A percentile compares a stretch with the other conserved stretches of the same genome.
These are phyloP conservation scores for Lutraria rhynchaena DNA, from an alignment of 1,140 invertebrate genomes.

Conservation along the genomic window DNA sequence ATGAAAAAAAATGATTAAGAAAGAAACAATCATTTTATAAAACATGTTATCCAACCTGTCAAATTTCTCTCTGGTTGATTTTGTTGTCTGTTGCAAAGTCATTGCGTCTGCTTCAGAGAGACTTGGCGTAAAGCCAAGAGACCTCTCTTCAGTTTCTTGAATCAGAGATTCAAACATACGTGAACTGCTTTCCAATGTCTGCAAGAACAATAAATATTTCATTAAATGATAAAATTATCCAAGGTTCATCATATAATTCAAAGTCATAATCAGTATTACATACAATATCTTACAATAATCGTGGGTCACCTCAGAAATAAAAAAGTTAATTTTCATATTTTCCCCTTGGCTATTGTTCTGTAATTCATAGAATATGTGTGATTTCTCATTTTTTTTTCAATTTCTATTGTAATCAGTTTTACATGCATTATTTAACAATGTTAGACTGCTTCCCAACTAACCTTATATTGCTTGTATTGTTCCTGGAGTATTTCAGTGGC, in stretches of 20 bases:
- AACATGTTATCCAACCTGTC: no score
- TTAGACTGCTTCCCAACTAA: no score
- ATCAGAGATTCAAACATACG: conserved; percentile 73
- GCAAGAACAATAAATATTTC: conserved; percentile 29
- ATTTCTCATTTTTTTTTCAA: no score
- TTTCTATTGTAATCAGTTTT: no score
- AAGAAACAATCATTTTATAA: no score
- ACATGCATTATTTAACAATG: no score
- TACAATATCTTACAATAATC: no score
- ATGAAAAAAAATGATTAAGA: no score
- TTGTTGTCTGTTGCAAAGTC: conserved; percentile 67
- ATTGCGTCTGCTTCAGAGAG: conserved; percentile 69
- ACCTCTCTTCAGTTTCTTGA: conserved; percentile 65
- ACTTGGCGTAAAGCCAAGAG: conserved; percentile 58
- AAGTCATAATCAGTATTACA: not conserved
- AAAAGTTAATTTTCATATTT: no score
- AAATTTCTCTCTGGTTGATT: conserved; percentile 66
- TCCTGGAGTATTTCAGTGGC: conserved; percentile 86
- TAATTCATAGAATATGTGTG: no score
- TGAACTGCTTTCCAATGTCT: conserved; percentile 69
- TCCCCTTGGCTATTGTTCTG: no score
- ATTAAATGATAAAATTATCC: not conserved
- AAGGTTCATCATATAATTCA: not conserved
- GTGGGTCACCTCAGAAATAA: no score
- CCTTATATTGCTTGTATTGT: conserved; percentile 87